Conservation (phyloP, 2,113 vertebrate genomes). For the Sinocyclocheilus anophthalmus region DNA sequence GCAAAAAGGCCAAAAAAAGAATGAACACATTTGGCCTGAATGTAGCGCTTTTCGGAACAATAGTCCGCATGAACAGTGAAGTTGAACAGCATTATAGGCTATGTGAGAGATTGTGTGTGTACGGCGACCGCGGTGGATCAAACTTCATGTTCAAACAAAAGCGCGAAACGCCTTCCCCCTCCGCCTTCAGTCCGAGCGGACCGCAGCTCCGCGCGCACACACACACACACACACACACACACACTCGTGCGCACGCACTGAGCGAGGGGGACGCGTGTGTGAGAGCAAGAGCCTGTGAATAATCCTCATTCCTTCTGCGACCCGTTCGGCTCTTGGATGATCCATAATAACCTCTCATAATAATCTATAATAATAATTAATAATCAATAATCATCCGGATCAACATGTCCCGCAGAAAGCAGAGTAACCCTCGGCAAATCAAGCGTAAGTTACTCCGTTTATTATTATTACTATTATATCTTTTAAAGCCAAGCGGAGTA, state of each 20-base stretch:
- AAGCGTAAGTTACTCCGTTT: too few relatives aligned
- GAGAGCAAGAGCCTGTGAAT: slow-evolving; percentile 55
- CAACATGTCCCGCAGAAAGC: too few relatives aligned
- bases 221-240: slow-evolving; percentile 67
- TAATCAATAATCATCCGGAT: too few relatives aligned
- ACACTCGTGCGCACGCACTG: slow-evolving; percentile 51
- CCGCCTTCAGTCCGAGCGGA: slow-evolving; percentile 78
- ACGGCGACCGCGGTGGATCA: slow-evolving; percentile 79
- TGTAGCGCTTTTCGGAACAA: neutral
- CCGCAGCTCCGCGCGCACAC: slow-evolving; percentile 76
- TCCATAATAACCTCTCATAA: too few relatives aligned
- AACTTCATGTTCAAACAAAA: slow-evolving; percentile 84
- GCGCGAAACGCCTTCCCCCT: slow-evolving; percentile 80
- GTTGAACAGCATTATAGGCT: slow-evolving; percentile 28
- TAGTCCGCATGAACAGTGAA: neutral
- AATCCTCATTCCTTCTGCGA: too few relatives aligned
- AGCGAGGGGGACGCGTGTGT: slow-evolving; percentile 28
- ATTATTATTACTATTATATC: too few relatives aligned
- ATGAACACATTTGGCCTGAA: neutral
- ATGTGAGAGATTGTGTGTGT: slow-evolving; percentile 71
- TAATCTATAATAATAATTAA: too few relatives aligned
- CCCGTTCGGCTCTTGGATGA: too few relatives aligned
- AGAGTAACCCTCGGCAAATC: too few relatives aligned
- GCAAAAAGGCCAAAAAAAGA: neutral
- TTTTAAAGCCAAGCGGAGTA: too few relatives aligned